Base-by-base conservation (phyloP, 2,888 invertebrate genomes). In the Exocentrus adspersus region DNA sequence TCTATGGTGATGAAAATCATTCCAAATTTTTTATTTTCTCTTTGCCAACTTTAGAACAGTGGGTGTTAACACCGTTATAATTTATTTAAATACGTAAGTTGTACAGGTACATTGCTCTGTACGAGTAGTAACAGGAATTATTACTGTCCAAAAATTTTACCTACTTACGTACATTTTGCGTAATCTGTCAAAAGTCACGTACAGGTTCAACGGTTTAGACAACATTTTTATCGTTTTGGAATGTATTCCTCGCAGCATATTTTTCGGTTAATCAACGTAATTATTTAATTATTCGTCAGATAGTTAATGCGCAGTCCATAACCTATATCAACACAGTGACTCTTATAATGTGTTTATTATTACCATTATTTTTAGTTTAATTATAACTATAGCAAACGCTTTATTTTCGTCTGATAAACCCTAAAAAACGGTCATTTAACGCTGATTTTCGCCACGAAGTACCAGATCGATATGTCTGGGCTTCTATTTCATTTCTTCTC, bases 271-370 rank as follows among this genome's bases (percentile, higher is more conserved):
- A n/a, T n/a, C n/a, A n/a, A n/a, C n/a, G 64, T 72, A 71, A 73
- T 72, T 72, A 70, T 67, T 56, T 68, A 70, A 71, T 71, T 72
- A 68, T 70, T 68, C 70, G n/a, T n/a, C n/a, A n/a, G n/a, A n/a
- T n/a, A n/a, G n/a, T 68, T 69, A 65, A 70, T 71, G 71, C 71
- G 71, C 46, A 64, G 67, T 66, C 69, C 73, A 72, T 74, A 76
- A 76, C 76, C 76, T 76, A 76, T 64, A 74, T 72, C 76, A 76
- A 76, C 70, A 68, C 67, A 69, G 62, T n/a, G n/a, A n/a, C n/a
- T 57, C 60, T 61, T 54, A 46, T 64, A 53, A 46, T 43, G 43
- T 54, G 43, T 54, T 42, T 54, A 43, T 54, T 54, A 54, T 54
- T 54, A 28, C 43, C 43, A 43, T 54, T 45, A 54, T 43, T 54